phyloP scores from a whole-genome alignment of 2,113 vertebrate genomes.

The Lagopus leucura region DNA sequence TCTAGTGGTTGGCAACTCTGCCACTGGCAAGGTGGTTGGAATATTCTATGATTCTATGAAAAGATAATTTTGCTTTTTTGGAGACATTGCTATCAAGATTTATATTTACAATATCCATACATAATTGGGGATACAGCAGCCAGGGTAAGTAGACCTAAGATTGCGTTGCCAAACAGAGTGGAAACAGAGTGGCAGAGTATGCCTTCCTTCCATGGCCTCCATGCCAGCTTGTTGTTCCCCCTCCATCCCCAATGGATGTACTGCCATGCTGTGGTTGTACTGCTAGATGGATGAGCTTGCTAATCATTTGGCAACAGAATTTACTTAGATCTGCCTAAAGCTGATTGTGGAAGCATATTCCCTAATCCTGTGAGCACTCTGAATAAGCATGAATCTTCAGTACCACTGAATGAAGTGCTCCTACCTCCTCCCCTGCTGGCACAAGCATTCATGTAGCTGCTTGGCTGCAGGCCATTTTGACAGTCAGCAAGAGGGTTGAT shows the following conservation, averaged over 20 bases:
- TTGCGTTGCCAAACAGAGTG: rapidly evolving
- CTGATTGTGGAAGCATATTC: slow-evolving; percentile 6
- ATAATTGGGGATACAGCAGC: not conserved
- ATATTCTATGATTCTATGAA: not conserved
- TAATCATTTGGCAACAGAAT: slow-evolving; percentile 12
- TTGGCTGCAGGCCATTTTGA: slow-evolving; percentile 26
- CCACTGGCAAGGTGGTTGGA: not conserved
- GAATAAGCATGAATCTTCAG: not conserved
- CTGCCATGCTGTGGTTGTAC: not conserved
- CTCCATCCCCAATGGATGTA: rapidly evolving
- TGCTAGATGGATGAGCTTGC: not conserved
- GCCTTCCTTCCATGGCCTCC: rapidly evolving
- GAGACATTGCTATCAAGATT: not conserved
- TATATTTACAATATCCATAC: not conserved
- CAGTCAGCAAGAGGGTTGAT: not conserved
- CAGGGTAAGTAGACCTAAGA: not conserved
- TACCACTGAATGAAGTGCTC: not conserved
- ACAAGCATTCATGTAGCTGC: not conserved
- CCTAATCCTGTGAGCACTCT: slow-evolving; percentile 9
- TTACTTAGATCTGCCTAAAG: slow-evolving; percentile 12
- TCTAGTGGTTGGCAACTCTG: too few species aligned
- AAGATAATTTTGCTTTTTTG: not conserved
- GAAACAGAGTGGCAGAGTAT: not conserved
- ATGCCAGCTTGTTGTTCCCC: not conserved
- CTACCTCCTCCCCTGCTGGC: slow-evolving; percentile 29